A percentile compares a stretch with the other conserved stretches of the same genome.
These are phyloP conservation scores for Casuarius casuarius DNA, from an alignment of 2,113 vertebrate genomes.

Conservation along the genomic window DNA sequence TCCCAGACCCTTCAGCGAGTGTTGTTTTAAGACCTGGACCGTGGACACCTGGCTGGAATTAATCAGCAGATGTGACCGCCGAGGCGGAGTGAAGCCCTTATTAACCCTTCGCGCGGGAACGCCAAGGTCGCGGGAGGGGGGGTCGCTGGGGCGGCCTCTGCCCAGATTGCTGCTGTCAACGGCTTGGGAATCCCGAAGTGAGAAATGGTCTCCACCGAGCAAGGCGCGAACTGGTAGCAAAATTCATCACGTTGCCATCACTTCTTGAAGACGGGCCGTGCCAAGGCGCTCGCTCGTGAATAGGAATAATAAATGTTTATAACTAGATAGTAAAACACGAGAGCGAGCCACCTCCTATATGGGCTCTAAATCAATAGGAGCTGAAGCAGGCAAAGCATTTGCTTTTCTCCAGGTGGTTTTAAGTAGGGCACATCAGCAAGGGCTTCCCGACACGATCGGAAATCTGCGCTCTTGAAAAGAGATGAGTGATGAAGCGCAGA, in stretches of 20 bases:
- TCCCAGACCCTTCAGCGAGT: neutral
- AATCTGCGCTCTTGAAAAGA: neutral
- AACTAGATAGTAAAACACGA: neutral
- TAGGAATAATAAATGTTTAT: neutral
- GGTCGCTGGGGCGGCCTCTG: neutral
- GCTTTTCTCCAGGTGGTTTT: fast-evolving
- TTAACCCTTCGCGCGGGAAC: slow-evolving; percentile 26
- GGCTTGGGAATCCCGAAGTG: neutral
- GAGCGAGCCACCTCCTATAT: neutral
- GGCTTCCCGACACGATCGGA: neutral
- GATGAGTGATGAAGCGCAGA: neutral
- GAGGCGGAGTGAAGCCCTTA: neutral
- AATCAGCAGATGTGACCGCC: slow-evolving; percentile 12
- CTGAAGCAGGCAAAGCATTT: neutral
- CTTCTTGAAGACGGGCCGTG: neutral
- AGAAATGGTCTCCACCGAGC: neutral
- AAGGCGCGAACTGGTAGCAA: neutral
- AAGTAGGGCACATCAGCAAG: neutral
- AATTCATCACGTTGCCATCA: neutral
- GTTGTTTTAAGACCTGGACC: slow-evolving; percentile 54
- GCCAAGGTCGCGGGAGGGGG: neutral
- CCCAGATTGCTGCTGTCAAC: neutral
- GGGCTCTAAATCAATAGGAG: neutral
- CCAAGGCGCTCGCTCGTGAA: fast-evolving
- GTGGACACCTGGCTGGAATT: slow-evolving; percentile 62